Percentiles rank a stretch among this genome's conserved stretches.
These are phyloP conservation scores for Eristalis tenax DNA, from an alignment of 2,888 invertebrate genomes.

Conservation along the genomic window DNA sequence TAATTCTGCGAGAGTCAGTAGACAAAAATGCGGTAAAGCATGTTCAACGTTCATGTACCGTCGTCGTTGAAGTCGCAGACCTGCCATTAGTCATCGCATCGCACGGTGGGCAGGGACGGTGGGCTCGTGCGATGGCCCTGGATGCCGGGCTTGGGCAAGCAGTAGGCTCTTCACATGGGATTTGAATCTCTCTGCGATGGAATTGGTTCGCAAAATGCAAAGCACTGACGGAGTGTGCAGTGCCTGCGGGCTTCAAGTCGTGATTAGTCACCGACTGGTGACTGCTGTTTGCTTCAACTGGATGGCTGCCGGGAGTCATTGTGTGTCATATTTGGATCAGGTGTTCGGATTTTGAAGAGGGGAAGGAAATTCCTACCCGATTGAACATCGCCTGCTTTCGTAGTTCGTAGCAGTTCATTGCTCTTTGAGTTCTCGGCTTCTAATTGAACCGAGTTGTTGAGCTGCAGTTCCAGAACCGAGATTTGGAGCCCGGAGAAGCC, in stretches of 20 bases:
- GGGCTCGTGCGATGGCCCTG: not conserved
- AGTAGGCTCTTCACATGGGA: not conserved
- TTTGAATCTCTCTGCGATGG: not conserved
- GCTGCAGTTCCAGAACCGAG: no score
- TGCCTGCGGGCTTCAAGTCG: not conserved
- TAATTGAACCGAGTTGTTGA: no score
- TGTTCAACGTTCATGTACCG: constrained; percentile 37
- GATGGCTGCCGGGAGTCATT: not conserved
- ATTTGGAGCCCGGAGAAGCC: no score
- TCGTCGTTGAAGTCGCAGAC: constrained; percentile 16
- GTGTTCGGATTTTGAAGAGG: not conserved
- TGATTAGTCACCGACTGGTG: not conserved
- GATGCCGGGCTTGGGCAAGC: not conserved
- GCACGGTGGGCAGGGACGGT: not conserved
- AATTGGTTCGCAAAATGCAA: not conserved
- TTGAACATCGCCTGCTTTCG: not conserved
- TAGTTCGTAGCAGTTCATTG: no score
- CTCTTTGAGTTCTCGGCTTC: no score
- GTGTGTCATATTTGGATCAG: not conserved
- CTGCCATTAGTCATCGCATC: constrained; percentile 68
- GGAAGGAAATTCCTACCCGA: not conserved
- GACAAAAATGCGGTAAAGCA: constrained; percentile 67
- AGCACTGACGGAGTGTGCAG: not conserved
- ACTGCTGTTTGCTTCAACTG: no score
- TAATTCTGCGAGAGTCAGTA: constrained; percentile 67